These are phyloP conservation scores for Leucoptera coffeella DNA, from an alignment of 2,888 invertebrate genomes.

Conservation along the genomic window DNA sequence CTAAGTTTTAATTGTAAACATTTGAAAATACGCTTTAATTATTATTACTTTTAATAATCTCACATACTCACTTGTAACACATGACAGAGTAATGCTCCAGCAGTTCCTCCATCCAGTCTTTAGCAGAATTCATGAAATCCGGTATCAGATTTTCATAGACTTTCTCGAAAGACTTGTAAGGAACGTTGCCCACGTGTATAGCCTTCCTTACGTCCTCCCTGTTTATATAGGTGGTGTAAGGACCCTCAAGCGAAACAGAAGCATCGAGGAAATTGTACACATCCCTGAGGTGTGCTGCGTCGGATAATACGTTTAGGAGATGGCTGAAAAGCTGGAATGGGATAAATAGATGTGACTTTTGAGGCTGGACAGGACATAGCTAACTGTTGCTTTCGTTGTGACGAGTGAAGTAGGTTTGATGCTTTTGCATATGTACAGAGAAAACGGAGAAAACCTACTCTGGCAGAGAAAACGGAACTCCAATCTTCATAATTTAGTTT, in stretches of 20 bases:
- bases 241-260: slow-evolving; percentile 24
- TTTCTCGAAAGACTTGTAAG: slow-evolving; percentile 40
- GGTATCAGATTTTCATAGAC: slow-evolving; percentile 44
- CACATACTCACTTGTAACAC: slow-evolving; percentile 25
- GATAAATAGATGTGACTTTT: slow-evolving; percentile 3
- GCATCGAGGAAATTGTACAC: slow-evolving; percentile 45
- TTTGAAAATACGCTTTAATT: too few relatives aligned
- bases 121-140: slow-evolving; percentile 54
- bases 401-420: neutral
- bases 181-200: slow-evolving; percentile 44
- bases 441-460: too few relatives aligned
- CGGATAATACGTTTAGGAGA: slow-evolving; percentile 30
- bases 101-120: slow-evolving; percentile 46
- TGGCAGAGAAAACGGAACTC: too few relatives aligned
- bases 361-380: neutral
- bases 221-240: slow-evolving; percentile 36
- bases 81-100: slow-evolving; percentile 50
- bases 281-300: slow-evolving; percentile 33
- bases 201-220: slow-evolving; percentile 34
- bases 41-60: too few relatives aligned
- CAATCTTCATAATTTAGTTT: too few relatives aligned
- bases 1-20: too few relatives aligned
- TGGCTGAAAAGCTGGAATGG: slow-evolving; percentile 43
- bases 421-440: too few relatives aligned
- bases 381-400: neutral